Evolutionary conservation across 2,797 vertebrate species (phyloP), one percentile per base, ranked within the genome.

Genomic region (Eutrigla gurnardus): DNA sequence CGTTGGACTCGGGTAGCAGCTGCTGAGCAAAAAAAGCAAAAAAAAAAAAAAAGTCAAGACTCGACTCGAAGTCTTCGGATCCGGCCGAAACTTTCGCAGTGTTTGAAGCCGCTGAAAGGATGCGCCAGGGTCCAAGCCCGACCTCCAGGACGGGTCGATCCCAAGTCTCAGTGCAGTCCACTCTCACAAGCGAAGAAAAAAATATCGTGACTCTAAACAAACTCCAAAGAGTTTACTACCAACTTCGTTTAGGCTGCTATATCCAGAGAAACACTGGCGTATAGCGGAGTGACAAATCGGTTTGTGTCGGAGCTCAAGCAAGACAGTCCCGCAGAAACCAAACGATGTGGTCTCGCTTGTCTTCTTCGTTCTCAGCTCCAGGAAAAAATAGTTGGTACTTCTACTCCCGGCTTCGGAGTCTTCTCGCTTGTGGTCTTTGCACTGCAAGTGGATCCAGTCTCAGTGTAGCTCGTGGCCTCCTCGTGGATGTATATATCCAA

Each of bases 181-280:
- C 92, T 92, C 88, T 93, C 94, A 94, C 94, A 95, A 95, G 93
- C 93, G 90, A 93, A 93, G 87, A 88, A 87, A 82, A 78, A 25
- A 25, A 25, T 25, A 90, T 85, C 83, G 79, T 70, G 94, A 96
- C 95, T 95, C 94, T 93, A 88, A 94, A 89, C 94, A 95, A 96
- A 96, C 95, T 96, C 95, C 95, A 95, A 95, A 95, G 95, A 95
- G 95, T 95, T 94, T 96, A 95, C 95, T 96, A 96, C 95, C 95
- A 95, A 95, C 95, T 91, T 87, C 61, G 85, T 93, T 87, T 90
- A 85, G 25, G 88, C 36, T 73, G 93, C 92, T 93, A 92, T 86
- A 61, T 92, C 93, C 94, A 89, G 88, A 86, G 46, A 81, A 85
- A 84, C 25, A 25, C 91, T 88, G 89, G 90, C 10, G 65, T 82